These are phyloP conservation scores for Brachyhypopomus occidentalis DNA, from an alignment of 2,113 vertebrate species.

Conservation along the genomic window DNA sequence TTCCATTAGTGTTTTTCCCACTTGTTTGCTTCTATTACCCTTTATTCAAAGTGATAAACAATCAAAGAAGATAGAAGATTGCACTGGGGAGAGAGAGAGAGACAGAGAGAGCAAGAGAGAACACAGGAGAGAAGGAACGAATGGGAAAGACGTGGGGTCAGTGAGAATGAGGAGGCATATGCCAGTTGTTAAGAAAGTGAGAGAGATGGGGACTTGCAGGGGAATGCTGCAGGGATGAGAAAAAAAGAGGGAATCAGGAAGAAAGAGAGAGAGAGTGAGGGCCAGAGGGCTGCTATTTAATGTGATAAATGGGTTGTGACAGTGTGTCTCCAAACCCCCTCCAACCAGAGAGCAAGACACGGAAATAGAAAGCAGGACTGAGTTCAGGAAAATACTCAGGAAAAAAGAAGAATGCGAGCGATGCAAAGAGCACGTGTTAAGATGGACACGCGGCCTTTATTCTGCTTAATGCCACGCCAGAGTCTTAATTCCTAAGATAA, in stretches of 20 bases:
- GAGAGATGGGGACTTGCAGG: conserved; percentile 67
- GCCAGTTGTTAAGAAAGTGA: conserved; percentile 69
- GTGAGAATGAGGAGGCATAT: conserved; percentile 65
- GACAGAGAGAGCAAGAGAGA: conserved; percentile 33
- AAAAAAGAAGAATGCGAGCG: conserved; percentile 24
- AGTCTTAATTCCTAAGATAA: conserved; percentile 12
- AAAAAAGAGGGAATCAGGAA: conserved; percentile 51
- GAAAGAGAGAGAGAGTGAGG: conserved; percentile 52
- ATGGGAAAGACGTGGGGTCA: conserved; percentile 32
- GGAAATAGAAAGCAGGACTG: conserved; percentile 72
- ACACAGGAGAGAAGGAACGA: not conserved
- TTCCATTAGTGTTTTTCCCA: conserved; percentile 21
- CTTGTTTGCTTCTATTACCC: conserved; percentile 35
- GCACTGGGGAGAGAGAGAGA: conserved; percentile 36
- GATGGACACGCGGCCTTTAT: not conserved
- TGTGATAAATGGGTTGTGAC: conserved; percentile 82
- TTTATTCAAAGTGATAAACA: conserved; percentile 28
- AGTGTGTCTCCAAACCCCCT: conserved; percentile 73
- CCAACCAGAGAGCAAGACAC: conserved; percentile 73
- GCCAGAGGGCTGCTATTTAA: conserved; percentile 79
- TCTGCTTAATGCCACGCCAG: conserved; percentile 17
- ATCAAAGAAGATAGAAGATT: conserved; percentile 13
- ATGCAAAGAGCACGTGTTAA: conserved; percentile 19
- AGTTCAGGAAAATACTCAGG: conserved; percentile 42
- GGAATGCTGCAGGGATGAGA: conserved; percentile 63